Conservation (phyloP, 2,113 vertebrate species). For the Psittacula cyanocephala region DNA sequence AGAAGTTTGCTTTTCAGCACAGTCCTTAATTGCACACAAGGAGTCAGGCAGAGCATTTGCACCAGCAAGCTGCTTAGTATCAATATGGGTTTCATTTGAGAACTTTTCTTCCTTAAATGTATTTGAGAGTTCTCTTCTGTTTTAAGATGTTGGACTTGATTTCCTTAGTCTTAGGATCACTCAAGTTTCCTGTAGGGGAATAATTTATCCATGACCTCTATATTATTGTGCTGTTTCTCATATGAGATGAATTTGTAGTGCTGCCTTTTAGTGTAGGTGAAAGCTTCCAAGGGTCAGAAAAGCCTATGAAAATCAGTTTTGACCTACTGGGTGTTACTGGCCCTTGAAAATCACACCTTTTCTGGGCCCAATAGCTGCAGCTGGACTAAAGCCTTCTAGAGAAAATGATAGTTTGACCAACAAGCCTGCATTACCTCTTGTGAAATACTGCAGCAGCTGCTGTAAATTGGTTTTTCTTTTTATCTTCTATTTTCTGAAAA, state of each 20-base stretch:
- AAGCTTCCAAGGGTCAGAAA: background rate
- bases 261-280: background rate
- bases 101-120: background rate
- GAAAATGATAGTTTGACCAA: background rate
- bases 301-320: background rate
- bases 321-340: background rate
- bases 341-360: background rate
- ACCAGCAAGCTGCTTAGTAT: conserved; percentile 36
- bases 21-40: conserved; percentile 29
- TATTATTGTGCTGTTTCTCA: background rate
- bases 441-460: background rate
- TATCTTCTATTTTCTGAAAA: background rate
- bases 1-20: conserved; percentile 53
- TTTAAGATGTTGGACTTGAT: background rate
- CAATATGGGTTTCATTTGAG: conserved; percentile 30
- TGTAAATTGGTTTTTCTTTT: background rate
- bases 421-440: background rate
- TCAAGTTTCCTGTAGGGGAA: background rate
- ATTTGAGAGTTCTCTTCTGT: background rate
- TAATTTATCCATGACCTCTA: background rate
- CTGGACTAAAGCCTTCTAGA: background rate
- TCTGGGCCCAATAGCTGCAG: background rate
- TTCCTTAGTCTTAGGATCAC: background rate
- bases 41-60: conserved; percentile 19
- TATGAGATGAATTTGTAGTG: background rate